Evolutionary conservation across 2,113 vertebrate species (phyloP), one percentile per base, ranked within the genome.

Genomic region (Dipodomys ordii): DNA sequence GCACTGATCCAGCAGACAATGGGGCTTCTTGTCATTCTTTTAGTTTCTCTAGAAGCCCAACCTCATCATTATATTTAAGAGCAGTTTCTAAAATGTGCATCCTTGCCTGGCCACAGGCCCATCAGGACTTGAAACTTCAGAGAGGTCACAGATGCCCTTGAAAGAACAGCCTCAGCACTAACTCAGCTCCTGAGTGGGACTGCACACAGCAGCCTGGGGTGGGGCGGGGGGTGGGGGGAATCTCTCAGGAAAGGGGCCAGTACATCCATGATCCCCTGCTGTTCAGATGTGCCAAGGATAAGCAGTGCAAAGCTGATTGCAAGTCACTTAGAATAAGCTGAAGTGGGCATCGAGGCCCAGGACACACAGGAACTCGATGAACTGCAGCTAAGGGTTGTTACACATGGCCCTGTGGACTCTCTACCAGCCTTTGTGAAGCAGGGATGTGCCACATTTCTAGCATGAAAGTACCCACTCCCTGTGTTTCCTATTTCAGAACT

Each of bases 21-120:
- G 92, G 82, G 81, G 32, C 88, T 82, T 19, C 0, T 25, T 3
- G 20, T 79, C 53, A 39, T 28, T 82, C 8, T 69, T 13, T 73
- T 5, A 68, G 57, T 62, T 95, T 90, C 92, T 87, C 72, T 0
- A 57, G 76, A 96, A 94, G 93, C 90, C 1, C 32, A 79, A 86
- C 90, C 53, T 65, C 19, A 39, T 92, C 71, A 60, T 92, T 60
- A 87, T 0, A 57, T 60, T 91, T 67, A 78, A 3, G 22, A 92
- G 23, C 49, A 92, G 35, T 93, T 94, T 88, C 39, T 82, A 88
- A 62, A 6, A 46, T 20, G 10, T 46, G 67, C 15, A 30, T 69
- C 65, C 13, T 77, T 81, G 60, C 90, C 88, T 15, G 0, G 80
- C 30, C 57, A 94, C 53, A 83, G 72, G 72, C 64, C 86, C 10